Conservation (phyloP, 2,113 vertebrate genomes). For the Egretta garzetta region DNA sequence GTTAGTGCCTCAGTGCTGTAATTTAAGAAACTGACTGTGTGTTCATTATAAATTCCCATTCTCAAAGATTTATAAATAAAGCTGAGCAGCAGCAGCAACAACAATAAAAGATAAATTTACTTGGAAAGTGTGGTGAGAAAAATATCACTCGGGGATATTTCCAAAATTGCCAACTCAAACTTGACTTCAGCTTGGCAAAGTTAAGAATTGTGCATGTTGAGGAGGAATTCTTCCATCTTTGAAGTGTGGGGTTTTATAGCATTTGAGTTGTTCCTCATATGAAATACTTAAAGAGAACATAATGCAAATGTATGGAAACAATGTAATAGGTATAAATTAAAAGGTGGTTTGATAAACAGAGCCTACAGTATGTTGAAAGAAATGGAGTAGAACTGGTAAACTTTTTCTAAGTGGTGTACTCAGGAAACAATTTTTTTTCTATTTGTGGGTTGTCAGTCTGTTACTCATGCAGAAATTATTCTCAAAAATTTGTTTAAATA, state of each 20-base stretch:
- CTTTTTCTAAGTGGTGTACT: not conserved
- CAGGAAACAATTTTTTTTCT: not conserved
- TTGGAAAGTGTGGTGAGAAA: constrained; percentile 21
- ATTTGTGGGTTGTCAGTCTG: not conserved
- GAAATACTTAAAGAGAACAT: not conserved
- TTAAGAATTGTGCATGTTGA: not conserved
- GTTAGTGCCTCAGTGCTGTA: constrained; percentile 20
- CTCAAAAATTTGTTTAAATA: not conserved
- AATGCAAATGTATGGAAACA: not conserved
- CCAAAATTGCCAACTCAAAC: constrained; percentile 15
- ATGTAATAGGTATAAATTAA: not conserved
- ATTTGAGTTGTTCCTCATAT: not conserved
- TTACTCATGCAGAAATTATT: not conserved
- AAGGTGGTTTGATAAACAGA: not conserved
- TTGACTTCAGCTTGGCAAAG: not conserved
- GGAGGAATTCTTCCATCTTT: not conserved
- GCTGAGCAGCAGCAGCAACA: not conserved
- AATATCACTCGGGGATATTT: constrained; percentile 22
- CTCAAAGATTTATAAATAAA: constrained; percentile 52
- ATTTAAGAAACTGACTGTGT: constrained; percentile 41
- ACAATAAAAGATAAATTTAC: not conserved
- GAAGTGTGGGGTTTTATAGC: not conserved
- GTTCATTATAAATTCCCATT: constrained; percentile 42
- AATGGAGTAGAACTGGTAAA: not conserved
- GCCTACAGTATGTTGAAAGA: not conserved